Percentiles rank a stretch among this genome's conserved stretches.
These are phyloP conservation scores for Margaritifera margaritifera DNA, from an alignment of 2,888 invertebrate genomes.

Conservation along the genomic window DNA sequence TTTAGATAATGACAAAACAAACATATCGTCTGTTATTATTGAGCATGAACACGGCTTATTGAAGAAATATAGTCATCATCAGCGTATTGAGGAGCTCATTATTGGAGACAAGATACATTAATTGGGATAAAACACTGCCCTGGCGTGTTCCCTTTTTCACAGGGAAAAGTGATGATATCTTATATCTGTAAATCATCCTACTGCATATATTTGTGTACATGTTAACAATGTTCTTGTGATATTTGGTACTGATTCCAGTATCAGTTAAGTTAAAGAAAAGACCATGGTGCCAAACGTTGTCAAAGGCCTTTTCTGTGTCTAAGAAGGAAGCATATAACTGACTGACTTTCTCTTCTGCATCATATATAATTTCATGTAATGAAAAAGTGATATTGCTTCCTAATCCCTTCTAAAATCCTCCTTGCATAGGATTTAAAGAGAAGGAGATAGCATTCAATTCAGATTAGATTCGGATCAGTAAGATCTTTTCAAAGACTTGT, in stretches of 20 bases:
- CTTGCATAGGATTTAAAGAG: conserved; percentile 2
- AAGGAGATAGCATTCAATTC: not conserved
- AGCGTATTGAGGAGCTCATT: conserved; percentile 9
- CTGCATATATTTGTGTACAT: not conserved
- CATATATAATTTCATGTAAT: conserved; percentile 1
- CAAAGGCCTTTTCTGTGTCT: conserved; percentile 5
- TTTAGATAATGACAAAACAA: conserved; percentile 5
- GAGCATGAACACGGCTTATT: conserved; percentile 4
- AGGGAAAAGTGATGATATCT: no score
- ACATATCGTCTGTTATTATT: conserved; percentile 15
- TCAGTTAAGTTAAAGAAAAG: conserved; percentile 8
- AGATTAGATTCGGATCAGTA: no score
- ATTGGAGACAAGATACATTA: conserved; percentile 8
- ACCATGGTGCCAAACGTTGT: conserved; percentile 8
- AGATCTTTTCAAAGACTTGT: no score
- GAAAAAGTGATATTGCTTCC: conserved; percentile 9
- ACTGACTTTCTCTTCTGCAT: not conserved
- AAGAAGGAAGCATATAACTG: conserved; percentile 4
- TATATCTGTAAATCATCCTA: not conserved
- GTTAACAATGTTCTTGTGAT: not conserved
- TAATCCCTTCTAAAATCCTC: conserved; percentile 4
- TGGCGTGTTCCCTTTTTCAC: no score
- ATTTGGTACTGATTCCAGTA: conserved; percentile 3
- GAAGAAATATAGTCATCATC: conserved; percentile 1
- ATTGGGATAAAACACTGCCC: conserved; percentile 11